These are phyloP conservation scores for Andrena minutula DNA, from an alignment of 2,888 invertebrate species.

Conservation along the genomic window DNA sequence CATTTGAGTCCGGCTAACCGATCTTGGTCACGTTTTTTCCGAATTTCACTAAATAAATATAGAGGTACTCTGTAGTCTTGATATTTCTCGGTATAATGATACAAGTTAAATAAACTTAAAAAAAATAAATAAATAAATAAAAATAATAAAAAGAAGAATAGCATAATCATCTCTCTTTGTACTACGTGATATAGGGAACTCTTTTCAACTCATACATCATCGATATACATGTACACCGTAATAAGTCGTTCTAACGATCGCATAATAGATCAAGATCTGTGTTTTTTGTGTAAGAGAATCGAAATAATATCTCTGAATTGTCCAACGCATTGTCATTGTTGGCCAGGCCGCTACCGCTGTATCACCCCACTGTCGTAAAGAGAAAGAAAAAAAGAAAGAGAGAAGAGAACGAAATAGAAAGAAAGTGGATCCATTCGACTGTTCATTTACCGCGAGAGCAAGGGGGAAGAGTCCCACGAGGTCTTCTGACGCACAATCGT, in stretches of 20 bases:
- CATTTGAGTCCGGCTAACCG: slow-evolving; percentile 68
- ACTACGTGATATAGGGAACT: slow-evolving; percentile 79
- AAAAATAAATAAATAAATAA: slow-evolving; percentile 15
- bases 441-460: slow-evolving; percentile 30
- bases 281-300: slow-evolving; percentile 78
- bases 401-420: slow-evolving; percentile 5
- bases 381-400: neutral
- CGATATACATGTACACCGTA: slow-evolving; percentile 77
- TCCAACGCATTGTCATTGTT: slow-evolving; percentile 65
- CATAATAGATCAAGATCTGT: slow-evolving; percentile 82
- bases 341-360: slow-evolving; percentile 68
- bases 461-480: slow-evolving; percentile 36
- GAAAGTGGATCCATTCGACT: slow-evolving; percentile 33
- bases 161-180: slow-evolving; percentile 82
- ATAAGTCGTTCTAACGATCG: slow-evolving; percentile 77
- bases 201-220: slow-evolving; percentile 80
- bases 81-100: slow-evolving; percentile 80
- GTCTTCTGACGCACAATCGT: slow-evolving; percentile 31
- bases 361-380: slow-evolving; percentile 46
- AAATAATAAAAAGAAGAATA: slow-evolving; percentile 70
- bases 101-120: slow-evolving; percentile 77
- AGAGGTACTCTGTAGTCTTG: slow-evolving; percentile 79
- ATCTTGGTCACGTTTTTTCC: slow-evolving; percentile 75
- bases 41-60: slow-evolving; percentile 75
- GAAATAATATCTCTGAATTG: slow-evolving; percentile 63